Percentiles rank a stretch among this genome's conserved stretches.
phyloP scores from a whole-genome alignment of 1,140 invertebrate genomes.

The Aphelinus atriplicis region DNA sequence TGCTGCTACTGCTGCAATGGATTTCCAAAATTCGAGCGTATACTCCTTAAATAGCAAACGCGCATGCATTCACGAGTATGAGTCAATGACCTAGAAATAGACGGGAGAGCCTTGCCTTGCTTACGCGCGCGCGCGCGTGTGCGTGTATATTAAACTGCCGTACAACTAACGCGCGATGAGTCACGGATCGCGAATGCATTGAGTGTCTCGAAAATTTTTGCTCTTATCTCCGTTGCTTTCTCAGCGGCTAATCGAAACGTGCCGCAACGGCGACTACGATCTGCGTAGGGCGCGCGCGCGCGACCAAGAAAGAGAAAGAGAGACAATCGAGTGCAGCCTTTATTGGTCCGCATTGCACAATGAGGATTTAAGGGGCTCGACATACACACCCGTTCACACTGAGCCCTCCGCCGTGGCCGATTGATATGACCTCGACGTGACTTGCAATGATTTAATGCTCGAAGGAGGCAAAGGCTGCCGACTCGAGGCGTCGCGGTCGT shows the following conservation, averaged over 20 bases:
- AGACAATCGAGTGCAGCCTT: slow-evolving; percentile 8
- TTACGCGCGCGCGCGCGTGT: neutral
- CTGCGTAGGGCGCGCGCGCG: neutral
- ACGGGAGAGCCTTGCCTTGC: slow-evolving; percentile 11
- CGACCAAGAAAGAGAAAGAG: neutral
- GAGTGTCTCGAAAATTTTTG: slow-evolving; percentile 7
- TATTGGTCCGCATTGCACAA: slow-evolving; percentile 32
- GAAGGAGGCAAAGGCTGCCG: too few species aligned
- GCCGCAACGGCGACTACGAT: neutral
- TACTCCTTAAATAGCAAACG: slow-evolving; percentile 27
- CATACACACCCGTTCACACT: neutral
- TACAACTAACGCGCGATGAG: slow-evolving; percentile 27
- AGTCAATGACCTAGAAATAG: slow-evolving; percentile 49
- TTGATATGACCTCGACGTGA: slow-evolving; percentile 53
- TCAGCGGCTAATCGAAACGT: neutral
- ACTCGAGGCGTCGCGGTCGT: too few species aligned
- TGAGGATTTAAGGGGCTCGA: slow-evolving; percentile 20
- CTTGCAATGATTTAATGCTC: slow-evolving; percentile 47
- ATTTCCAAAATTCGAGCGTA: too few species aligned
- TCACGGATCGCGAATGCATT: slow-evolving; percentile 44
- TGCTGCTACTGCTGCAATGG: too few species aligned
- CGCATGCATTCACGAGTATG: slow-evolving; percentile 21
- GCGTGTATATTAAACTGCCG: neutral
- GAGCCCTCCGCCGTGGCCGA: slow-evolving; percentile 9
- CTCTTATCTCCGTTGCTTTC: slow-evolving; percentile 11